These are phyloP conservation scores for Lophura nycthemera DNA, from an alignment of 2,113 vertebrate genomes.

Conservation along the genomic window DNA sequence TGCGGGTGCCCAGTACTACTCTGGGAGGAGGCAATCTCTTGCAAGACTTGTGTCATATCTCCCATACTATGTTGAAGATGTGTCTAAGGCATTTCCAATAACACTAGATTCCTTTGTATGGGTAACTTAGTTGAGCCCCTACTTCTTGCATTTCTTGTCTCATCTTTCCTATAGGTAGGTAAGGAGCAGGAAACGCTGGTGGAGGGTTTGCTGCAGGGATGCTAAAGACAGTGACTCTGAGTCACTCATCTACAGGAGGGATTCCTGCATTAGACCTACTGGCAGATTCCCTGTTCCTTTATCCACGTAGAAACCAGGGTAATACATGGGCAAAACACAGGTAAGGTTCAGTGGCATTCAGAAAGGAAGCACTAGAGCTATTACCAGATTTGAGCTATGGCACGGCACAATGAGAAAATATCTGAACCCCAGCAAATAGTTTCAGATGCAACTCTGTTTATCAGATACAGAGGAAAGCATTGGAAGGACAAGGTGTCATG, in stretches of 20 bases:
- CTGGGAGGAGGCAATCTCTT: not conserved
- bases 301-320: too few relatives aligned
- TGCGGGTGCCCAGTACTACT: not conserved
- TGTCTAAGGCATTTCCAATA: not conserved
- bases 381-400: not conserved
- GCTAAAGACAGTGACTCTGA: not conserved
- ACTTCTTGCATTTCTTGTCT: not conserved
- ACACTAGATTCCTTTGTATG: not conserved
- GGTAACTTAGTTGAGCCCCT: not conserved
- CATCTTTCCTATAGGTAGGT: not conserved
- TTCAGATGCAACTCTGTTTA: not conserved
- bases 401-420: not conserved
- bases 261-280: not conserved
- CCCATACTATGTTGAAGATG: not conserved
- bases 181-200: not conserved
- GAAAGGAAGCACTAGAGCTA: not conserved
- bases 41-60: not conserved
- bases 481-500: not conserved
- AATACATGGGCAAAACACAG: not conserved
- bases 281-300: not conserved
- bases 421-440: not conserved
- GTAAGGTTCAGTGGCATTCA: not conserved
- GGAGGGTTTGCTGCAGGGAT: accelerated
- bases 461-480: not conserved
- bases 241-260: not conserved